Evolutionary conservation across 2,113 vertebrate genomes (phyloP).

Genomic region (Nesoenas mayeri): DNA sequence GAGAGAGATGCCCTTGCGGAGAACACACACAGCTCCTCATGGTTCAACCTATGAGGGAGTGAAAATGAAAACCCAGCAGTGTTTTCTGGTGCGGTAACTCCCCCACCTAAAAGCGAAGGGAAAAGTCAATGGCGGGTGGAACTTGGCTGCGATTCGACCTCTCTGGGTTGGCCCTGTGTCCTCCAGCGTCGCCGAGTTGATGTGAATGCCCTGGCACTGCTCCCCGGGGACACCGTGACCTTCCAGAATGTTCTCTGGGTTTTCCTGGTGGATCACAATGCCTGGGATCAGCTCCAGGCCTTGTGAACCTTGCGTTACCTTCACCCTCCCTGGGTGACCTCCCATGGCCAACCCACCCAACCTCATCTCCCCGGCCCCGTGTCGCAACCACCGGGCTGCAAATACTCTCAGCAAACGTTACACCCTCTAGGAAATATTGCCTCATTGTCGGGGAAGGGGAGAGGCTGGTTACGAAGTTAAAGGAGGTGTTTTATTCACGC

Average conservation of each 20-base stretch:
- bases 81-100: not conserved
- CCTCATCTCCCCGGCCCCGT: not conserved
- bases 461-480: not conserved
- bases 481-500: not conserved
- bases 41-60: not conserved
- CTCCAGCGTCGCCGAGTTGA: accelerated
- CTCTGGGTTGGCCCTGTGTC: not conserved
- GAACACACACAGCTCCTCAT: not conserved
- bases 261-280: not conserved
- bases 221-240: not conserved
- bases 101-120: not conserved
- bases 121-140: not conserved
- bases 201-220: not conserved
- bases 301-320: not conserved
- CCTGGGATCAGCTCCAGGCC: not conserved
- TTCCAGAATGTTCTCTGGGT: not conserved
- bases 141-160: not conserved
- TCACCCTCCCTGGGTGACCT: not conserved
- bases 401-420: not conserved
- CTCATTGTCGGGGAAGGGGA: not conserved
- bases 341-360: not conserved
- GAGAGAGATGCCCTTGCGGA: not conserved
- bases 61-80: not conserved
- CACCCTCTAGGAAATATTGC: slow-evolving; percentile 41
- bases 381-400: not conserved